Base-by-base conservation (phyloP, 2,797 vertebrate genomes). In the Cichlasoma orientale region DNA sequence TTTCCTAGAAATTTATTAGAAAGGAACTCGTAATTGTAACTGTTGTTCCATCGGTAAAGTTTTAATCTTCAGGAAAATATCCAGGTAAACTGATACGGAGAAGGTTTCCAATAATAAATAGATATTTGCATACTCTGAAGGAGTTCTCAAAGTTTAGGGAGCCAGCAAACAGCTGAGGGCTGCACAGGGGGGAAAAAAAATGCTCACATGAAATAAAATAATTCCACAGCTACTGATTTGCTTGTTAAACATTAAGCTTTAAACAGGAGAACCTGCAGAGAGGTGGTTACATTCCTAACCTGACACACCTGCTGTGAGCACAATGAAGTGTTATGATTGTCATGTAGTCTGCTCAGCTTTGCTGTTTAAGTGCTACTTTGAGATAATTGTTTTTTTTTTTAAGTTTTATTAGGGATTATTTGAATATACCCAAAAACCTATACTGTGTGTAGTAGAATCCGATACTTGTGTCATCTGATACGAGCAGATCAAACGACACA, bases 81-180 rank as follows among this genome's bases (percentile, higher is more conserved):
- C 25, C 0, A 4, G 61, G 10, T 0, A 7, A 47, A 66, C 5
- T 66, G 38, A 66, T 44, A 44, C 11, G 12, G 50, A 53, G 19
- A 41, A 41, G 4, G 38, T 13, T 41, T 41, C 38, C 3, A 41
- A 13, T 41, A 41, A 38, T 12, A 38, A 12, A 38, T 38, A 38
- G 3, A 10, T 21, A 16, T 61, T 16, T 41, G 36, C 16, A 21
- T 13, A 36, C 11, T 21, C 57, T 59, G 31, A 59, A 36, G 19
- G 19, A 0, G 56, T 58, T 12, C 18, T 3, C 0, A 57, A 33
- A 58, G 29, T 5, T 1, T 14, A 63, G 36, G 58, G n/a, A 61
- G 36, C 41, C 36, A 11, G 36, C 21, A 44, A 25, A 1, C 59
- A 44, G 23, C 18, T 44, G 14, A 63, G 36, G 36, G 41, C 44